Base-by-base conservation (phyloP, 64 coral and sea anemone species). In the Exaiptasia diaphana region DNA sequence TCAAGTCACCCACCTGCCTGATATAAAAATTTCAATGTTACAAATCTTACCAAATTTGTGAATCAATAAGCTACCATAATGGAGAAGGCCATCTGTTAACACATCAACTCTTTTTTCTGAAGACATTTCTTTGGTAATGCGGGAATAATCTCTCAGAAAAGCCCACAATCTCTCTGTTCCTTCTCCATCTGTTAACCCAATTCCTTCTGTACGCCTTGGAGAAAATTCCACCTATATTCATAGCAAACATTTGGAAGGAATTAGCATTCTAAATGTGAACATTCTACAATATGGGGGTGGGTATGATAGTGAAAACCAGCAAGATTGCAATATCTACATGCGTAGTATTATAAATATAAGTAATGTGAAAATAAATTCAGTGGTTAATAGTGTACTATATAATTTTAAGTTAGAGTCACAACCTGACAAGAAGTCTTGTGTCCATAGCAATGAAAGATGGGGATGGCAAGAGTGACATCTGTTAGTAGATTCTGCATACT, bases 121-220 rank as follows among this genome's bases (percentile, higher is more conserved):
- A 25, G 35, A 18, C 75, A 88, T 88, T 36, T 88, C 75, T 41
- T 88, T 88, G 29, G 85, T 88, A 17, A 57, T 70, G 63, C 32
- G 17, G 3, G 74, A 78, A 50, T 70, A 88, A 17, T 77, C 50
- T 17, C 74, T 26, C 0, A 88, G 50, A 41, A 64, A 71, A 20
- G 85, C 75, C 85, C 85, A 88, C 7, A 88, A 61, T 42, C 85
- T 43, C 67, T 88, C 85, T 32, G 64, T 65, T 4, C 73, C 85
- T 42, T 87, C 85, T 37, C 85, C 85, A 78, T 87, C 85, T 46
- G 85, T 57, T 12, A 88, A 77, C 1, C 74, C 85, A 43, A 88
- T 48, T 38, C 85, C 85, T 56, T 17, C 29, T 13, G 29, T 68
- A 20, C 85, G 63, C 15, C 75, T 68, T 42, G 75, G 75, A 45